A percentile compares a stretch with the other conserved stretches of the same genome.
Evolutionary conservation across 2,888 invertebrate species (phyloP).

Genomic region (Melangyna quadrimaculata): DNA sequence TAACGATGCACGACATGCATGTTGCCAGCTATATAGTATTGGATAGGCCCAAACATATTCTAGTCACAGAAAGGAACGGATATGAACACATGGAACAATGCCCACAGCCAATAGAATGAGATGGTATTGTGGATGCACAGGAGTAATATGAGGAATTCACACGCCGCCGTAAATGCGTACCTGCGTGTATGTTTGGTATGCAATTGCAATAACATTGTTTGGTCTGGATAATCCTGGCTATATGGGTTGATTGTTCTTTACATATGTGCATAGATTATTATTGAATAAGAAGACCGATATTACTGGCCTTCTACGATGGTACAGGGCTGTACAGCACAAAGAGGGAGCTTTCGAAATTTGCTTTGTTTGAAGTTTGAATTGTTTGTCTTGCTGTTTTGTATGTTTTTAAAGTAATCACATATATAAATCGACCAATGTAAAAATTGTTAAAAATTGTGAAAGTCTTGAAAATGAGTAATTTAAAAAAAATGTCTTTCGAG

Average conservation of each 20-base stretch:
- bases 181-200: neutral
- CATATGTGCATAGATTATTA: conserved; percentile 3
- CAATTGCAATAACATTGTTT: conserved; percentile 31
- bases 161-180: conserved; percentile 14
- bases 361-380: neutral
- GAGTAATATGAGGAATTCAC: conserved; percentile 20
- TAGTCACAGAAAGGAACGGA: neutral
- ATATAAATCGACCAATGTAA: neutral
- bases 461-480: too few species aligned
- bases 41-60: neutral
- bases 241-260: conserved; percentile 13
- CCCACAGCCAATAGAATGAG: conserved; percentile 3
- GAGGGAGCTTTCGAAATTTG: neutral
- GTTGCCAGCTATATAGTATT: neutral
- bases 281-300: conserved; percentile 4
- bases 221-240: conserved; percentile 38
- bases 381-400: neutral
- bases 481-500: too few species aligned
- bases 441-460: neutral
- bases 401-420: neutral
- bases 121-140: neutral
- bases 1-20: neutral
- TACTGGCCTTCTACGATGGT: neutral
- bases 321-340: neutral
- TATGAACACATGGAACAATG: conserved; percentile 5